Conservation (phyloP, 2,113 vertebrate species). For the Phalacrocorax brasilianus region DNA sequence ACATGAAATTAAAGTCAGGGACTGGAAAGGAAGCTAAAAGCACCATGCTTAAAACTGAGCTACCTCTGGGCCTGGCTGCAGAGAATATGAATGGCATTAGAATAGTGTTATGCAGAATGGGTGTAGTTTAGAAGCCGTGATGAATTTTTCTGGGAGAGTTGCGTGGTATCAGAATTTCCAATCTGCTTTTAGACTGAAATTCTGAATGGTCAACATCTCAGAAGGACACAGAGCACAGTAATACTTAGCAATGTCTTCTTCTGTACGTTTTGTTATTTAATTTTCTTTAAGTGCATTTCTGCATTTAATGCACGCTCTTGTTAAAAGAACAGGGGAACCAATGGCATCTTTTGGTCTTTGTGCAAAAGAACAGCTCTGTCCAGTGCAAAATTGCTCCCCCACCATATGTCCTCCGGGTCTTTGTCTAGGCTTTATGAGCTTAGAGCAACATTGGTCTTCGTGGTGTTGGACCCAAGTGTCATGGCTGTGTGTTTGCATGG, state of each 20-base stretch:
- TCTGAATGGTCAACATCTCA: background rate
- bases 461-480: fast-evolving
- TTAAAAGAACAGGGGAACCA: background rate
- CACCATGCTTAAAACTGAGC: background rate
- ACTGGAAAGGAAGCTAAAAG: background rate
- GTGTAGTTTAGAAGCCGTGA: background rate
- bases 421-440: background rate
- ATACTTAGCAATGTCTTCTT: background rate
- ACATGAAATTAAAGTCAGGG: background rate
- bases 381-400: background rate
- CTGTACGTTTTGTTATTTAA: background rate
- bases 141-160: background rate
- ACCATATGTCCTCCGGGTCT: background rate
- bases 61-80: background rate
- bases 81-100: background rate
- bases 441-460: background rate
- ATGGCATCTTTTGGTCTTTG: background rate
- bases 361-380: background rate
- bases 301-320: background rate
- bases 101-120: background rate
- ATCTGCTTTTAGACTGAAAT: background rate
- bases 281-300: background rate
- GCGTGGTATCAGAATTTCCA: background rate
- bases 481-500: background rate
- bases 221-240: background rate